These are phyloP conservation scores for Solenopsis fugax DNA, from an alignment of 1,140 invertebrate genomes.

Conservation along the genomic window DNA sequence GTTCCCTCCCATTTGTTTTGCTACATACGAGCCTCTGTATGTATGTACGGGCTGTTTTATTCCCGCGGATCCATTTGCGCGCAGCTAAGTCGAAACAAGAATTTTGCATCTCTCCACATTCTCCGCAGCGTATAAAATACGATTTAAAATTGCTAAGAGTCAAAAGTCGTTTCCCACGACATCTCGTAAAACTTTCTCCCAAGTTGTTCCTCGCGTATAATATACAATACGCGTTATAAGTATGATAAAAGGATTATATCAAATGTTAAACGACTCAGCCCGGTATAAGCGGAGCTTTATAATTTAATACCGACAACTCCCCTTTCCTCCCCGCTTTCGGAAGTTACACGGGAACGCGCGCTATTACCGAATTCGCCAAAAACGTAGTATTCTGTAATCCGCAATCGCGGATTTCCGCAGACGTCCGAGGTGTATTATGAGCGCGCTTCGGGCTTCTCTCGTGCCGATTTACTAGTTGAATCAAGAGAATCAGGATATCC, in stretches of 20 bases:
- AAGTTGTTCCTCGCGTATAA: background rate
- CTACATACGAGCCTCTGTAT: background rate
- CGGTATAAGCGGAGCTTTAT: background rate
- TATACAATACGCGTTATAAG: background rate
- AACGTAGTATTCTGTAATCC: constrained; percentile 28
- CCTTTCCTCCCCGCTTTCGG: too few species aligned
- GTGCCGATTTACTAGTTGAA: constrained; percentile 58
- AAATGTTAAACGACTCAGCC: background rate
- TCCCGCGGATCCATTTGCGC: background rate
- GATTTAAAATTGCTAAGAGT: background rate
- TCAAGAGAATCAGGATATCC: constrained; percentile 55
- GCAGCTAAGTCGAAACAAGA: background rate
- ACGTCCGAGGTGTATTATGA: constrained; percentile 10
- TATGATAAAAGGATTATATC: background rate
- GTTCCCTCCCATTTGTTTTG: background rate
- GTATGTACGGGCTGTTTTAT: background rate
- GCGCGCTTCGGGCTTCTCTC: constrained; percentile 15
- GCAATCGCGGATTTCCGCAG: constrained; percentile 48
- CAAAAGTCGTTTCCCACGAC: background rate
- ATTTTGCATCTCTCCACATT: background rate
- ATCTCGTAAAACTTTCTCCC: background rate
- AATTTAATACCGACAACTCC: background rate
- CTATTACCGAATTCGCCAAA: constrained; percentile 24
- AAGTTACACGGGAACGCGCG: background rate
- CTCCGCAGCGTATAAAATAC: too few species aligned